A percentile compares a stretch with the other conserved stretches of the same genome.
Conservation (phyloP, 2,888 invertebrate genomes). For the Autographa pulchrina region DNA sequence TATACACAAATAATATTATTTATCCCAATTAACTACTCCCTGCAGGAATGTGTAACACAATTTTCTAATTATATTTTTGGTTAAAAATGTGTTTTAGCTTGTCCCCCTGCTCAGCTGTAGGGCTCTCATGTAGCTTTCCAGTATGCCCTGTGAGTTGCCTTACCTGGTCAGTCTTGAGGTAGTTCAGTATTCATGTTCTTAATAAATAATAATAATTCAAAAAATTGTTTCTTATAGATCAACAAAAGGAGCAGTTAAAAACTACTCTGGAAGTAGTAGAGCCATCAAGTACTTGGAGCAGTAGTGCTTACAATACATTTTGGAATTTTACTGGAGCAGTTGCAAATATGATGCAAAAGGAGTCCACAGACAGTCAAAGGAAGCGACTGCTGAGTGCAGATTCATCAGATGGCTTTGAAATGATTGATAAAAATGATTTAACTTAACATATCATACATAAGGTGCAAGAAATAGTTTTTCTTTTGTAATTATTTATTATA, state of each 20-base stretch:
- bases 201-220: neutral
- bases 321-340: constrained; percentile 80
- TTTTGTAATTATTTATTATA: constrained; percentile 49
- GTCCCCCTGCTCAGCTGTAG: neutral
- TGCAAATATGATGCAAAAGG: constrained; percentile 75
- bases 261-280: constrained; percentile 77
- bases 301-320: constrained; percentile 79
- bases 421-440: constrained; percentile 83
- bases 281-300: constrained; percentile 76
- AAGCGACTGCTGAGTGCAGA: constrained; percentile 79
- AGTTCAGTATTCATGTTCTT: neutral
- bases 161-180: neutral
- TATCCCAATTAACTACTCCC: neutral
- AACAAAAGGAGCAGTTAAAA: constrained; percentile 73
- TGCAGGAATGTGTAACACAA: neutral
- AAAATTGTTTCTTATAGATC: constrained; percentile 68
- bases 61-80: neutral
- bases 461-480: constrained; percentile 35
- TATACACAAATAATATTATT: neutral
- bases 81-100: neutral
- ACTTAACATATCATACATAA: constrained; percentile 60
- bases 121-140: neutral
- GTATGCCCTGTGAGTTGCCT: neutral
- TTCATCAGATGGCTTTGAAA: constrained; percentile 87
- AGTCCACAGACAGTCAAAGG: constrained; percentile 71